phyloP scores from a whole-genome alignment of 2,113 vertebrate species.

The Bufo bufo region DNA sequence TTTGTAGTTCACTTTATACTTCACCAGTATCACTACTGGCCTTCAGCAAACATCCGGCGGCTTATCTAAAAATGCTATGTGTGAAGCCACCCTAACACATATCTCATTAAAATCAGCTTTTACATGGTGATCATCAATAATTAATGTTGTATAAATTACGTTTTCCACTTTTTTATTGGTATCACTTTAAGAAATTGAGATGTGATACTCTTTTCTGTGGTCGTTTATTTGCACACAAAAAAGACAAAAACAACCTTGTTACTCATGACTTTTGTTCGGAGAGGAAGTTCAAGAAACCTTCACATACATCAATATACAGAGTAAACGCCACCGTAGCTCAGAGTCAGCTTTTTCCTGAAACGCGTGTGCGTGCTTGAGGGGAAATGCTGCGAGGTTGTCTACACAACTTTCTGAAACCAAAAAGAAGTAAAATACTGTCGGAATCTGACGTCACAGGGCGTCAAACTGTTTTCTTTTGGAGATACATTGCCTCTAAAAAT shows the following conservation, averaged over 20 bases:
- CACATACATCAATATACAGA: not conserved
- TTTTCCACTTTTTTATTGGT: not conserved
- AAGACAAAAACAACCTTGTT: not conserved
- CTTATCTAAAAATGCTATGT: too few relatives aligned
- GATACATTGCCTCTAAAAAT: not conserved
- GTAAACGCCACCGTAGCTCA: not conserved
- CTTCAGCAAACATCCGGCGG: too few relatives aligned
- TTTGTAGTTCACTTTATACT: too few relatives aligned
- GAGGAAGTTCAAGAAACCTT: constrained; percentile 3
- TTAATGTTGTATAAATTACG: not conserved
- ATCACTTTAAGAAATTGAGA: not conserved
- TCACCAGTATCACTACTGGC: too few relatives aligned
- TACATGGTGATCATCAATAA: not conserved
- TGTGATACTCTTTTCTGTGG: not conserved
- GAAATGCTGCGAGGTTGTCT: constrained; percentile 18
- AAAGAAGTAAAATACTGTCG: not conserved
- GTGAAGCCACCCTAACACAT: not conserved
- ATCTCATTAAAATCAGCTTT: not conserved
- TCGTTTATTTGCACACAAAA: not conserved
- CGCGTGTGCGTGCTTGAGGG: not conserved
- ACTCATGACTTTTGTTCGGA: not conserved
- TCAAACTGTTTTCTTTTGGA: not conserved
- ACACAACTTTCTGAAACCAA: not conserved
- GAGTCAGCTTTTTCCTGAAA: constrained; percentile 3
- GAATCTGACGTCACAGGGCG: not conserved